Conservation (phyloP, 2,888 invertebrate species). For the Bellardia bayeri region DNA sequence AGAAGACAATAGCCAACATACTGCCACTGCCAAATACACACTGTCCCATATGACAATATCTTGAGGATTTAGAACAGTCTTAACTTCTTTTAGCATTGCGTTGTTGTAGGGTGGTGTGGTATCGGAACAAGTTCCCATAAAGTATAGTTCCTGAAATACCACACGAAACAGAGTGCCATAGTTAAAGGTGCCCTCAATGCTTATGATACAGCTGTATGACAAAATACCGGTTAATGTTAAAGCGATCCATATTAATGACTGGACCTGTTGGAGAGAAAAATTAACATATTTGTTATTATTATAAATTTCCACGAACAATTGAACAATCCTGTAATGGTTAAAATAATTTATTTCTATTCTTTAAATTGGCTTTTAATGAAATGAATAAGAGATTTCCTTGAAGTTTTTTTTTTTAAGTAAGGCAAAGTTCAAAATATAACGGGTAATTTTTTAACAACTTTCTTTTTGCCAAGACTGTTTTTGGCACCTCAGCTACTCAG, state of each 20-base stretch:
- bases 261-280: conserved; percentile 78
- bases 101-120: conserved; percentile 76
- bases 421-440: no score
- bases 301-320: no score
- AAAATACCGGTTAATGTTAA: conserved; percentile 83
- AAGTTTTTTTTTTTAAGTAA: no score
- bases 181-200: conserved; percentile 74
- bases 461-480: no score
- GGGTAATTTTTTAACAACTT: no score
- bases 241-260: conserved; percentile 83
- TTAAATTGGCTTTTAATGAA: no score
- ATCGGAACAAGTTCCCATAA: conserved; percentile 77
- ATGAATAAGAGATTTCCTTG: no score
- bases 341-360: no score
- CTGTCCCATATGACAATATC: conserved; percentile 81
- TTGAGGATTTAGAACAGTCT: conserved; percentile 78
- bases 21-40: conserved; percentile 81
- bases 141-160: conserved; percentile 82
- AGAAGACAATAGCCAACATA: conserved; percentile 81
- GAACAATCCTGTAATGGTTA: no score
- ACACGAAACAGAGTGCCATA: conserved; percentile 78
- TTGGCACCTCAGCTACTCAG: no score
- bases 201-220: conserved; percentile 81
- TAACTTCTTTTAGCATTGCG: conserved; percentile 70
- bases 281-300: neutral